Conservation (phyloP, 2,888 invertebrate species). For the Teleiodes luculella region DNA sequence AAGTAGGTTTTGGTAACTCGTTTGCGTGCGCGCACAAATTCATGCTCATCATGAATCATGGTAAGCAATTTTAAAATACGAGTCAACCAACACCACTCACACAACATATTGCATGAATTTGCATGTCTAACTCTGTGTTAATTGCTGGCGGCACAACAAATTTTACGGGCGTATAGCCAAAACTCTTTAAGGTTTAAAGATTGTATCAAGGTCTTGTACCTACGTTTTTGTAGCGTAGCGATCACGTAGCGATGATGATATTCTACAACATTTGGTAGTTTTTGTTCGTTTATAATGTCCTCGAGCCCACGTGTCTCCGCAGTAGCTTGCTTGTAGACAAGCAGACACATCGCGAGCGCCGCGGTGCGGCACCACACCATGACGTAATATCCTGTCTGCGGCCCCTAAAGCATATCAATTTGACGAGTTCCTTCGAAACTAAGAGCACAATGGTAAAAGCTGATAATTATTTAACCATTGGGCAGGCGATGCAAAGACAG, state of each 20-base stretch:
- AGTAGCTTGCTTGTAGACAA: not conserved
- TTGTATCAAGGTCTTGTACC: not conserved
- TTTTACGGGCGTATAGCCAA: slow-evolving; percentile 10
- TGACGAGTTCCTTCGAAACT: not conserved
- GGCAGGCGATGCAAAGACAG: no score
- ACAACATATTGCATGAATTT: not conserved
- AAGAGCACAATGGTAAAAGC: no score
- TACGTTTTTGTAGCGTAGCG: not conserved
- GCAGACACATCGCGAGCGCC: slow-evolving; percentile 12
- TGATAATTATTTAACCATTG: no score
- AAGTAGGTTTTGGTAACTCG: not conserved
- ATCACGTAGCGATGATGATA: no score
- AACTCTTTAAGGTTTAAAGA: slow-evolving; percentile 4
- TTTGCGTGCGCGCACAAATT: slow-evolving; percentile 2
- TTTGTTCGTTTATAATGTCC: no score
- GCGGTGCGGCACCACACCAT: slow-evolving; percentile 19
- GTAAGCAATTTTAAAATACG: not conserved
- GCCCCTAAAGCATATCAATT: slow-evolving; percentile 8
- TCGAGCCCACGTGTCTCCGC: no score
- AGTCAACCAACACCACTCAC: no score
- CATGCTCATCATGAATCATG: slow-evolving; percentile 8
- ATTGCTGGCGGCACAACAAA: not conserved
- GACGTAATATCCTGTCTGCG: slow-evolving; percentile 40
- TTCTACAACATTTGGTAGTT: no score
- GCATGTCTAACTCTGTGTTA: not conserved